phyloP scores from a whole-genome alignment of 2,797 vertebrate species.

The Moxostoma hubbsi region DNA sequence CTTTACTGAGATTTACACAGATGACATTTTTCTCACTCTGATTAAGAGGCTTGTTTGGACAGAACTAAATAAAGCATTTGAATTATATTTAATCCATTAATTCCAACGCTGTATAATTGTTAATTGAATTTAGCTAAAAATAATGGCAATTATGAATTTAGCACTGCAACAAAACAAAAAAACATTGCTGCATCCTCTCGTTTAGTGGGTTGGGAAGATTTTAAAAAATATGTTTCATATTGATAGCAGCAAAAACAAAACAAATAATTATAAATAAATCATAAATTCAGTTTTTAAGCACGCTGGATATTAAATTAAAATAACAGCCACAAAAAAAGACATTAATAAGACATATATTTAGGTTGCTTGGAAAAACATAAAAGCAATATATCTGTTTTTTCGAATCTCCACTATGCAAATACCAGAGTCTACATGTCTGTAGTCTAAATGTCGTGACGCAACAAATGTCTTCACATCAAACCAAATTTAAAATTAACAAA shows the following conservation, averaged over 20 bases:
- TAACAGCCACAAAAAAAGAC: background rate
- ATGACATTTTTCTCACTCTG: background rate
- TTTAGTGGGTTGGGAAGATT: background rate
- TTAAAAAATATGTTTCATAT: background rate
- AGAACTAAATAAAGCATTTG: background rate
- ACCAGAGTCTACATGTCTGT: too few relatives aligned
- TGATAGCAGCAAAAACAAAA: background rate
- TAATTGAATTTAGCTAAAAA: background rate
- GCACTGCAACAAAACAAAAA: background rate
- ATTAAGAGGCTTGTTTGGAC: background rate
- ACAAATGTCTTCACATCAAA: conserved; percentile 2
- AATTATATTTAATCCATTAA: too few relatives aligned
- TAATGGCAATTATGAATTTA: background rate
- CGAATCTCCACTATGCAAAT: background rate
- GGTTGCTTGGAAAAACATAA: background rate
- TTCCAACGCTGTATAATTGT: too few relatives aligned
- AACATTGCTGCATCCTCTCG: conserved; percentile 2
- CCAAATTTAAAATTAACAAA: conserved; percentile 1
- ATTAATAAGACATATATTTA: too few relatives aligned
- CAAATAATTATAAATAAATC: background rate
- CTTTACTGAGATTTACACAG: background rate
- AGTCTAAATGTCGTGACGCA: background rate
- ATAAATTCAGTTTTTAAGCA: background rate
- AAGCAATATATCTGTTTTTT: background rate
- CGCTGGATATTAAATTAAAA: background rate